These are phyloP conservation scores for Ophthalmotilapia sp. DNA, from an alignment of 2,113 vertebrate species.

Conservation along the genomic window DNA sequence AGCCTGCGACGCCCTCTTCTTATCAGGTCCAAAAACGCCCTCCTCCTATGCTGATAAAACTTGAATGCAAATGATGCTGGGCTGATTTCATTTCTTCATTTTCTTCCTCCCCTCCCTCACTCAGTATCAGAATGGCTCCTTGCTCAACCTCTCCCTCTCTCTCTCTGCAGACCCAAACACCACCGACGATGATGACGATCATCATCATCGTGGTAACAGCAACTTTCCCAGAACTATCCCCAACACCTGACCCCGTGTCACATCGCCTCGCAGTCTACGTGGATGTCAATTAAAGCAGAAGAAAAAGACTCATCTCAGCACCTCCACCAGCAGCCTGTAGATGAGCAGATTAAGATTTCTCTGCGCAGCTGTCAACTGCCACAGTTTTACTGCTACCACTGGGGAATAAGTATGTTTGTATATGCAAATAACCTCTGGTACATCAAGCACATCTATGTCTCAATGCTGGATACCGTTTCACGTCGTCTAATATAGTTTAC, in stretches of 20 bases:
- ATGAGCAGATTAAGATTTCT: conserved; percentile 32
- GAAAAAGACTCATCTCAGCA: neutral
- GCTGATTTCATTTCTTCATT: conserved; percentile 67
- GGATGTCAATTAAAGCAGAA: neutral
- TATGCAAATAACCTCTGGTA: conserved; percentile 36
- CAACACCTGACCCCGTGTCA: neutral
- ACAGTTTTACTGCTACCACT: conserved; percentile 27
- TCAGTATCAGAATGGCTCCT: conserved; percentile 25
- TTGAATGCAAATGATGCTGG: conserved; percentile 73
- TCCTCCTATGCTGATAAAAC: conserved; percentile 67
- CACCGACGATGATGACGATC: neutral
- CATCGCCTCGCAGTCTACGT: neutral
- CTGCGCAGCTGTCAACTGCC: conserved; percentile 36
- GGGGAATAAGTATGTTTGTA: conserved; percentile 35
- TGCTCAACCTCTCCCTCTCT: neutral
- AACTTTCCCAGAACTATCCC: conserved; percentile 30
- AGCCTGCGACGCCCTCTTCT: conserved; percentile 60
- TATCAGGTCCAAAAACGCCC: conserved; percentile 68
- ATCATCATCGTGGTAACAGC: neutral
- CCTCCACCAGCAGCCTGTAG: neutral
- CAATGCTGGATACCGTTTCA: neutral
- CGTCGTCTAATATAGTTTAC: neutral
- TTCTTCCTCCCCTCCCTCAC: conserved; percentile 40
- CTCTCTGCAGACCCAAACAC: neutral
- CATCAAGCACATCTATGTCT: neutral